Conservation (phyloP, 64 coral and sea anemone genomes). For the Pocillopora damicornis region DNA sequence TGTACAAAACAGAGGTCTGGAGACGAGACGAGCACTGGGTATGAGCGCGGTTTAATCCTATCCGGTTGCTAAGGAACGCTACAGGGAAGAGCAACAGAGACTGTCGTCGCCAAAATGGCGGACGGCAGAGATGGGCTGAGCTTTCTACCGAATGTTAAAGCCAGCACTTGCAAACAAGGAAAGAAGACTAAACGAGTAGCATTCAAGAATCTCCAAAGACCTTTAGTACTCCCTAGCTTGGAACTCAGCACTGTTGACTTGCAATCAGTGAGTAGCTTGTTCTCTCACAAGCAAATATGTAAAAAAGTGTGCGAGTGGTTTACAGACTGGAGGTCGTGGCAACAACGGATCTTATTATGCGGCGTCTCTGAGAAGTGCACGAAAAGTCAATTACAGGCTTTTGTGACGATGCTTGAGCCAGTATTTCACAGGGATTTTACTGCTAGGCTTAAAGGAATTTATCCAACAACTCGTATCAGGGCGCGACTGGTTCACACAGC, state of each 20-base stretch:
- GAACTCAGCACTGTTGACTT: slow-evolving; percentile 64
- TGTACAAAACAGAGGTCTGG: neutral
- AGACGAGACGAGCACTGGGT: neutral
- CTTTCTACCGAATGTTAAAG: slow-evolving; percentile 18
- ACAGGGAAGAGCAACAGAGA: neutral
- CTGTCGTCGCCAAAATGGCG: slow-evolving; percentile 3
- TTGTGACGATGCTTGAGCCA: slow-evolving; percentile 86
- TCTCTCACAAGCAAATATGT: slow-evolving; percentile 77
- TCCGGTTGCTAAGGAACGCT: slow-evolving; percentile 36
- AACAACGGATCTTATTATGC: slow-evolving; percentile 87
- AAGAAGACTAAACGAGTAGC: slow-evolving; percentile 7
- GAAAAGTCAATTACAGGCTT: slow-evolving; percentile 62
- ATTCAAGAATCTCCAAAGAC: slow-evolving; percentile 35
- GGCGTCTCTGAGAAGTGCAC: slow-evolving; percentile 87
- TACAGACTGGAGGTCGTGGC: slow-evolving; percentile 83
- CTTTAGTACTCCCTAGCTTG: slow-evolving; percentile 62
- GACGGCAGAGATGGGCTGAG: neutral
- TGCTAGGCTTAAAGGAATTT: slow-evolving; percentile 69
- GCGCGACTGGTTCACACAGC: slow-evolving; percentile 45
- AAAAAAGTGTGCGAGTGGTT: slow-evolving; percentile 92
- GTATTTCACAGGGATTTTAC: slow-evolving; percentile 97
- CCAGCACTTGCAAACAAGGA: neutral
- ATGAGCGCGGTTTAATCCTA: neutral
- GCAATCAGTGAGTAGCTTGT: slow-evolving; percentile 55
- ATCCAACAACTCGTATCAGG: slow-evolving; percentile 61